A percentile compares a stretch with the other conserved stretches of the same genome.
phyloP scores from a whole-genome alignment of 2,113 vertebrate species.

The Thryonomys swinderianus region DNA sequence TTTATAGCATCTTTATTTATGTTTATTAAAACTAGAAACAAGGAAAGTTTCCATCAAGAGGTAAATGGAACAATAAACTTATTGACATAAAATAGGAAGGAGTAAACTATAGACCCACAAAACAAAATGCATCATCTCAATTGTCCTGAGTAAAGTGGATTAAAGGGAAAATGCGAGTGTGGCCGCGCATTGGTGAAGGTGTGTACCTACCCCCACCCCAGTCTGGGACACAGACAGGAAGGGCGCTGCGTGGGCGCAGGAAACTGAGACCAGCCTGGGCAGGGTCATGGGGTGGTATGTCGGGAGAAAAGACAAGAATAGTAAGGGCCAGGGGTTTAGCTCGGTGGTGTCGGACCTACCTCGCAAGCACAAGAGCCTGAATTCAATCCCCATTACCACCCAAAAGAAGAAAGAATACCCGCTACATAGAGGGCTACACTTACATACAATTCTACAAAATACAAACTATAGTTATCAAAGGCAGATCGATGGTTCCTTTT shows the following conservation, averaged over 20 bases:
- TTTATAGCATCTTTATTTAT: neutral
- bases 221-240: no score
- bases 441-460: neutral
- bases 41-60: neutral
- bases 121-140: neutral
- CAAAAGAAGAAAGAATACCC: neutral
- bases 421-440: no score
- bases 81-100: neutral
- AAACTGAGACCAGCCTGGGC: no score
- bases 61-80: neutral
- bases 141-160: neutral
- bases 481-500: neutral
- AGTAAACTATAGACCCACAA: neutral
- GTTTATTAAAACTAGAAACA: neutral
- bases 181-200: no score
- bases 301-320: neutral
- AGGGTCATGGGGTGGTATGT: no score
- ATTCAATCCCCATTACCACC: no score
- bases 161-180: no score
- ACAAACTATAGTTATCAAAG: neutral
- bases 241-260: no score
- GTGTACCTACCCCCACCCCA: no score
- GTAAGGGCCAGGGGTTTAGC: no score
- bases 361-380: no score
- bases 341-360: no score